phyloP scores from a whole-genome alignment of 2,888 invertebrate genomes.

The Agapostemon virescens region DNA sequence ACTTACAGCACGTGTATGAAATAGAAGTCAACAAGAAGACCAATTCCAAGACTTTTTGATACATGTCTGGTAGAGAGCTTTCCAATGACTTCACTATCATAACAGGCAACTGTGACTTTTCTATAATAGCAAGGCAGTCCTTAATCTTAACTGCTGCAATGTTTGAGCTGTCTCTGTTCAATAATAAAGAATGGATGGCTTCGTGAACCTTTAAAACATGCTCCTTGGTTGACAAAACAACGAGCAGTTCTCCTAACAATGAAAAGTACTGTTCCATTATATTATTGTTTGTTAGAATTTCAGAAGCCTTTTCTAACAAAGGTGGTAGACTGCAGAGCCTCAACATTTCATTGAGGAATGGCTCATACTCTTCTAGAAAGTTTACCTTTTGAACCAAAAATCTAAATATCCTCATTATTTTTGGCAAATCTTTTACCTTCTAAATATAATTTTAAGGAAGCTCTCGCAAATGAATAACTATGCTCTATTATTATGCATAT shows the following conservation, averaged over 20 bases:
- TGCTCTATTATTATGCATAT: no score
- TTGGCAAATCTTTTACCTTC: conserved; percentile 76
- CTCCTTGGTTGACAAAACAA: conserved; percentile 65
- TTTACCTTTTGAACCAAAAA: conserved; percentile 69
- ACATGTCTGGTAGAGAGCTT: conserved; percentile 71
- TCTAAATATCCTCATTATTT: conserved; percentile 75
- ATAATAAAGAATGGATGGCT: conserved; percentile 65
- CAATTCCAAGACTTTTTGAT: conserved; percentile 73
- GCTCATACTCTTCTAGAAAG: conserved; percentile 64
- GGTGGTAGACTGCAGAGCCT: conserved; percentile 74
- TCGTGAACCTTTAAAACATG: conserved; percentile 60
- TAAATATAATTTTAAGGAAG: conserved; percentile 60
- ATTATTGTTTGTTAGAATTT: conserved; percentile 64
- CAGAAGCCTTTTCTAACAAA: conserved; percentile 73
- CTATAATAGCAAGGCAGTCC: conserved; percentile 67
- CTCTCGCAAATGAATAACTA: background rate
- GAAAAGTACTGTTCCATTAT: conserved; percentile 77
- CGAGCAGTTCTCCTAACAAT: conserved; percentile 74
- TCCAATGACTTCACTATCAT: conserved; percentile 74
- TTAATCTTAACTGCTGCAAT: conserved; percentile 62
- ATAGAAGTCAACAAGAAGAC: conserved; percentile 69
- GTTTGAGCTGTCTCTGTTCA: conserved; percentile 26
- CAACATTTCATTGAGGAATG: conserved; percentile 72
- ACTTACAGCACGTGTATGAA: conserved; percentile 75
- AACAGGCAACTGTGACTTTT: conserved; percentile 76